Evolutionary conservation across 2,797 vertebrate species (phyloP), one percentile per base, ranked within the genome.

Genomic region (Fistularia commersonii): DNA sequence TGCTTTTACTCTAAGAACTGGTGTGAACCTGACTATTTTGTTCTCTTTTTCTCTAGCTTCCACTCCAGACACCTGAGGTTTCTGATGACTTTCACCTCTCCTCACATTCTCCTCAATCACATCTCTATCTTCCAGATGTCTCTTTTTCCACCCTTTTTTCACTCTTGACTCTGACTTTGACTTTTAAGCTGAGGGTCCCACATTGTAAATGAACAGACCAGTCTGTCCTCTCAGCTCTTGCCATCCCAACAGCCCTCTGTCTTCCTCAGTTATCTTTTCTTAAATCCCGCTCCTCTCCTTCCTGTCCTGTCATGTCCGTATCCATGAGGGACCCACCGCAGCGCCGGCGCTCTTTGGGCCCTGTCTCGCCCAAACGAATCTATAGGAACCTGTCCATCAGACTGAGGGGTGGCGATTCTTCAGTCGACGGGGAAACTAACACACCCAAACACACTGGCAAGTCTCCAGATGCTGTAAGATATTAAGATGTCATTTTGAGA

Each of bases 351-450:
- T 91, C 89, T 32, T 67, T 91, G 32, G 89, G 88, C 48, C 86
- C 90, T 0, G 88, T 90, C 49, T 91, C 87, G 0, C 83, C 90
- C n/a, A 92, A 91, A 54, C 88, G 89, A 49, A 71, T 92, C 72
- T 92, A 92, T 51, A 88, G 91, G 57, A 91, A 88, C 71, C 83
- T 92, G 72, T 91, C 91, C 0, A 69, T 90, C 72, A 80, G 85
- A 56, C 76, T 92, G 57, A 81, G 73, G 59, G 76, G 87, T 0
- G 81, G 85, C 43, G 88, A 89, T 46, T 65, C 87, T 2, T 70
- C 77, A 6, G 58, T 64, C 36, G 45, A 62, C 1, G 56, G 57
- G 32, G 79, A 81, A 37, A 38, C 23, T 7, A 66, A 74, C 32
- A 0, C 56, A 5, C 61, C 73, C 66, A 87, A 56, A 51, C 61